Conservation (phyloP, 2,113 vertebrate genomes). For the Neolamprologus ventralis region DNA sequence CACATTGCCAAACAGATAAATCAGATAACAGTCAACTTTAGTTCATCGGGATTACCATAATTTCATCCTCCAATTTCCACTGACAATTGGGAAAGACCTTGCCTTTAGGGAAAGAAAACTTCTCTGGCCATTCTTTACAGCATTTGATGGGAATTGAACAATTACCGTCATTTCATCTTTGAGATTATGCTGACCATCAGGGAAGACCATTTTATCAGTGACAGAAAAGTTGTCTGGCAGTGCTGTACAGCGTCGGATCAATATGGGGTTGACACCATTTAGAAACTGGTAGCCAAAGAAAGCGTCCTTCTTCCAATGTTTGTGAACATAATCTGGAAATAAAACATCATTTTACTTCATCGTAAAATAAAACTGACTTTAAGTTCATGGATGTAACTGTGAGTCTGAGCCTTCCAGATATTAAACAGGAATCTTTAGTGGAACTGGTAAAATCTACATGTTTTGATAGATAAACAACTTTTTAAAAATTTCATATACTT, state of each 20-base stretch:
- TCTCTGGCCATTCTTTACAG: not conserved
- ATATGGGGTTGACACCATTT: slow-evolving; percentile 83
- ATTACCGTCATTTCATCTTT: not conserved
- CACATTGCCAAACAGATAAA: not conserved
- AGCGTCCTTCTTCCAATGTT: slow-evolving; percentile 78
- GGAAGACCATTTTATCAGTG: slow-evolving; percentile 75
- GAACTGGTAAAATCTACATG: not conserved
- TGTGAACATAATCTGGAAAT: slow-evolving; percentile 36
- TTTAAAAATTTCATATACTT: not conserved
- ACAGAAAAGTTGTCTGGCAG: slow-evolving; percentile 80
- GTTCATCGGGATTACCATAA: slow-evolving; percentile 61
- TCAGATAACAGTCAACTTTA: not conserved
- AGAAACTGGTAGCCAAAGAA: slow-evolving; percentile 89
- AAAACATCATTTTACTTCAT: not conserved
- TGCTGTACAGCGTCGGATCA: slow-evolving; percentile 73
- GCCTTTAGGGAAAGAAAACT: not conserved
- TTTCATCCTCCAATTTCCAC: slow-evolving; percentile 67
- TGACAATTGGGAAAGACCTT: not conserved
- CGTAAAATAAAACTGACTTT: not conserved
- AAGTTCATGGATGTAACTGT: not conserved
- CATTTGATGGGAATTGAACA: not conserved
- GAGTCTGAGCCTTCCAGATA: not conserved
- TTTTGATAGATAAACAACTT: not conserved
- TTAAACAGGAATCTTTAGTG: not conserved
- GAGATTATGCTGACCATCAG: not conserved